Evolutionary conservation across 2,113 vertebrate species (phyloP).

Genomic region (Etia nguti): DNA sequence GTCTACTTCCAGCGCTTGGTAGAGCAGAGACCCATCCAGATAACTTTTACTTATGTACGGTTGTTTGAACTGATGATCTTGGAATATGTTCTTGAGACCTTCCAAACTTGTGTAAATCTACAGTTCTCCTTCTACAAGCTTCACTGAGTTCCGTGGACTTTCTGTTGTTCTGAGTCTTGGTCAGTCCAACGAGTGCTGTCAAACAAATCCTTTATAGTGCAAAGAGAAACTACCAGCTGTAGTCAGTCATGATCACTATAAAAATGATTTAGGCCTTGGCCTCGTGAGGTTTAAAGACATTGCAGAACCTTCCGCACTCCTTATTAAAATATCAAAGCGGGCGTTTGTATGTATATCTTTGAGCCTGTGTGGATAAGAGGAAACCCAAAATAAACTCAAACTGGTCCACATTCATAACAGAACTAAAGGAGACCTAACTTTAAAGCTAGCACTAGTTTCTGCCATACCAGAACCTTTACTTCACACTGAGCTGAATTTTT

Average conservation of each 20-base stretch:
- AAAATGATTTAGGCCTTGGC: neutral
- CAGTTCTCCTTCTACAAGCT: neutral
- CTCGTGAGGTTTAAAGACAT: neutral
- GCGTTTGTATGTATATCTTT: accelerated
- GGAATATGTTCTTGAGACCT: neutral
- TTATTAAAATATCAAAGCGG: accelerated
- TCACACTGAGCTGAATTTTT: accelerated
- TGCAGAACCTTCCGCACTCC: neutral
- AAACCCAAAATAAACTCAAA: neutral
- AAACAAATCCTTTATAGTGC: accelerated
- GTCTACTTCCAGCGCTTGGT: no score
- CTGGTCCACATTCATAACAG: neutral
- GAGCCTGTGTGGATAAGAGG: neutral
- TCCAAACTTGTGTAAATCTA: neutral
- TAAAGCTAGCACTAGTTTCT: neutral
- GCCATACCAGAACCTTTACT: neutral
- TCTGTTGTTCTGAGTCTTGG: neutral
- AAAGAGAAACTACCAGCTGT: neutral
- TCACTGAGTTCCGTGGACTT: neutral
- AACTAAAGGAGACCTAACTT: accelerated
- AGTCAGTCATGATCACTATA: neutral
- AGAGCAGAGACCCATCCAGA: neutral
- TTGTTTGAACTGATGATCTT: neutral
- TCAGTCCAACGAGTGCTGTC: accelerated
- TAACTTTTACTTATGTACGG: neutral